phyloP scores from a whole-genome alignment of 2,113 vertebrate species.

The Rhinogobius similis region DNA sequence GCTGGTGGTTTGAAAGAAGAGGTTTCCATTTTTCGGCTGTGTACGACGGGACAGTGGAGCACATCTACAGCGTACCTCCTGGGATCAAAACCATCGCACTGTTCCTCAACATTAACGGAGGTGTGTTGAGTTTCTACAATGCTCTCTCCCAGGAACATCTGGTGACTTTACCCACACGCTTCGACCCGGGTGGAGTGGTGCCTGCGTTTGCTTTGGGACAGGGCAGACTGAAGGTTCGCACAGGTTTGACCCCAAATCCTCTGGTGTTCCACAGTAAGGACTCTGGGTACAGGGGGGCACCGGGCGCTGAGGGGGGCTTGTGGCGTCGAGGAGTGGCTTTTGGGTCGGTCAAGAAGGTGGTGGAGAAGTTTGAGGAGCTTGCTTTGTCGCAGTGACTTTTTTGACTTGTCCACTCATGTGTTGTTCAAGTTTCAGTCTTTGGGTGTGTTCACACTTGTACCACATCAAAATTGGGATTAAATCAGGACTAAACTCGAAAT shows the following conservation, averaged over 20 bases:
- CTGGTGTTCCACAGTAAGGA: slow-evolving; percentile 63
- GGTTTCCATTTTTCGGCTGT: slow-evolving; percentile 42
- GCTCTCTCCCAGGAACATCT: slow-evolving; percentile 73
- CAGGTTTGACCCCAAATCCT: slow-evolving; percentile 61
- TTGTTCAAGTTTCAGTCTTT: too few relatives aligned
- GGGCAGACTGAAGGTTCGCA: slow-evolving; percentile 64
- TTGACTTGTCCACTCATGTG: slow-evolving; percentile 56
- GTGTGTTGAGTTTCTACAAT: slow-evolving; percentile 72
- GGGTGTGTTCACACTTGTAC: too few relatives aligned
- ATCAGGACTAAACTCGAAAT: too few relatives aligned
- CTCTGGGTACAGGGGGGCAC: slow-evolving; percentile 54
- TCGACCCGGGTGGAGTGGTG: slow-evolving; percentile 49
- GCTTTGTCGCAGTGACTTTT: slow-evolving; percentile 54
- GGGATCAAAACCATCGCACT: slow-evolving; percentile 69
- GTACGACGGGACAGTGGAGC: slow-evolving; percentile 64
- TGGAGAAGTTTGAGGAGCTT: slow-evolving; percentile 73
- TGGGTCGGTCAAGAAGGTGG: slow-evolving; percentile 53
- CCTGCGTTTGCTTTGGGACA: slow-evolving; percentile 67
- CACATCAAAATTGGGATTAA: too few relatives aligned
- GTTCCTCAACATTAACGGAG: slow-evolving; percentile 72
- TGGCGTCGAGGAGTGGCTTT: slow-evolving; percentile 64
- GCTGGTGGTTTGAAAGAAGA: slow-evolving; percentile 71
- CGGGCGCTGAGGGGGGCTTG: slow-evolving; percentile 5
- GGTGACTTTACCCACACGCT: slow-evolving; percentile 62
- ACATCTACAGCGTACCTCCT: slow-evolving; percentile 64